Conservation (phyloP, 2,797 vertebrate species). For the Acridotheres tristis region DNA sequence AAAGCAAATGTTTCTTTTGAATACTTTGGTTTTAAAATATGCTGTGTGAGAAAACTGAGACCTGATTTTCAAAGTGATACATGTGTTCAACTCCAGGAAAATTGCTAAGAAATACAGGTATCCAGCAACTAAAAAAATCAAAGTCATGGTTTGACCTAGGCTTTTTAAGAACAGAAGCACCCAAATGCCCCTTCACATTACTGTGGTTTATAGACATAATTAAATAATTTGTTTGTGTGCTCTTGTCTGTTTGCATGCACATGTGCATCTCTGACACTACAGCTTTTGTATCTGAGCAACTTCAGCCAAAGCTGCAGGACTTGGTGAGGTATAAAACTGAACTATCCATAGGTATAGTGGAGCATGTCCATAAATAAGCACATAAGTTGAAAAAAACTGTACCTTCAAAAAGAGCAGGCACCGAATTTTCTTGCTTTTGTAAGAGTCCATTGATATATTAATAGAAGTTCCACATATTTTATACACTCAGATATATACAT, state of each 20-base stretch:
- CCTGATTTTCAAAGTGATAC: not conserved
- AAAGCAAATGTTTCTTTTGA: not conserved
- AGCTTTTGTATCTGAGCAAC: not conserved
- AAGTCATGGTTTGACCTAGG: not conserved
- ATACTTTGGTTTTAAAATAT: not conserved
- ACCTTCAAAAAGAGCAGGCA: constrained; percentile 32
- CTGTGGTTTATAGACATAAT: not conserved
- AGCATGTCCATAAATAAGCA: not conserved
- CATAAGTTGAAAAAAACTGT: not conserved
- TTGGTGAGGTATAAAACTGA: constrained; percentile 33
- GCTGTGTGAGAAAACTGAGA: not conserved
- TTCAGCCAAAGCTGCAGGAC: not conserved
- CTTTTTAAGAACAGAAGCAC: not conserved
- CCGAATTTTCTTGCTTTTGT: constrained; percentile 18
- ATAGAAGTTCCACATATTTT: not conserved
- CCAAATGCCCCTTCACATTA: not conserved
- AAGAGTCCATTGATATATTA: constrained; percentile 33
- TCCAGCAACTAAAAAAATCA: not conserved
- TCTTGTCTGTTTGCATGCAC: not conserved
- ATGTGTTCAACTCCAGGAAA: not conserved
- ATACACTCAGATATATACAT: constrained; percentile 59
- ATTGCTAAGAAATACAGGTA: not conserved
- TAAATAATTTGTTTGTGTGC: not conserved
- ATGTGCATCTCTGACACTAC: not conserved
- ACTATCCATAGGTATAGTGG: not conserved